Conservation (phyloP, 2,797 vertebrate genomes). For the Sebastes elongatus region DNA sequence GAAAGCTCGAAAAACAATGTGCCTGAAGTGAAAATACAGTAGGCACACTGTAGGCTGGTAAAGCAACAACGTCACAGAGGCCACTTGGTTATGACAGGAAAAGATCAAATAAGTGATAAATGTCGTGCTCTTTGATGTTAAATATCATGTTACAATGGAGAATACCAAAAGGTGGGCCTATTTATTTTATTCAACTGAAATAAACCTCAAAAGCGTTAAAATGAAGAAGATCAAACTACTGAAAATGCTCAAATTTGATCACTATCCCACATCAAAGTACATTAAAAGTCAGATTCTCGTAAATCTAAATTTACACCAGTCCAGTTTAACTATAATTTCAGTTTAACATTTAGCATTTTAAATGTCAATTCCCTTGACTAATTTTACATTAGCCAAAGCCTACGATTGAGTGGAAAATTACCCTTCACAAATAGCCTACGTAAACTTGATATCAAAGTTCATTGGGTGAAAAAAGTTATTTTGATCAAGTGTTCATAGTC, state of each 20-base stretch:
- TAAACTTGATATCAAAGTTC: not conserved
- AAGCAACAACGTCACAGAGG: not conserved
- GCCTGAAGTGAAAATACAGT: not conserved
- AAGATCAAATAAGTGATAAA: not conserved
- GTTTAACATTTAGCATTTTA: not conserved
- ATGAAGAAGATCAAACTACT: not conserved
- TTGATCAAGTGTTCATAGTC: not conserved
- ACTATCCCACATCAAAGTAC: not conserved
- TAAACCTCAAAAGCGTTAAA: not conserved
- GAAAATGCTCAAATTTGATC: not conserved
- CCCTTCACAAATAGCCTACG: not conserved
- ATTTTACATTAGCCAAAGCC: not conserved
- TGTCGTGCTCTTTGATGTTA: not conserved
- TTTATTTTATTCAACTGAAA: not conserved
- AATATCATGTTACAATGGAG: not conserved
- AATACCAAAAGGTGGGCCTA: not conserved
- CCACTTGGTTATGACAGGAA: not conserved
- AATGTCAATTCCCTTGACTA: not conserved
- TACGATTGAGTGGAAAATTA: not conserved
- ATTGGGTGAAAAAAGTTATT: not conserved
- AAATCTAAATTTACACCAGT: not conserved
- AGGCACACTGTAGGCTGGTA: not conserved
- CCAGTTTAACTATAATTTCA: not conserved
- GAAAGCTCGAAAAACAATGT: not conserved
- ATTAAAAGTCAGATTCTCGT: not conserved